Conservation (phyloP, 2,113 vertebrate species). For the Etheostoma spectabile region DNA sequence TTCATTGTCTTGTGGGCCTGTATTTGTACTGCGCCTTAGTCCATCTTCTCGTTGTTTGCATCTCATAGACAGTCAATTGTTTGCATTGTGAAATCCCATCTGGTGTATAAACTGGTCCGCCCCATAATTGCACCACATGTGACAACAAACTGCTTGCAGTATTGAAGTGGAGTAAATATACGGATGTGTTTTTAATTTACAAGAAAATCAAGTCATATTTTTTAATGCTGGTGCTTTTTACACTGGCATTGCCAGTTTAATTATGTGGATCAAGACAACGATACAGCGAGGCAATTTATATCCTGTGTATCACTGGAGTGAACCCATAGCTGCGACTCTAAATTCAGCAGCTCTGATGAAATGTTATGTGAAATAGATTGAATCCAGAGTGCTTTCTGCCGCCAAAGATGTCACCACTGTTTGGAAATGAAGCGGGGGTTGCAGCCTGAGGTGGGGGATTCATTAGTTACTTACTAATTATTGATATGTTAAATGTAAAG, state of each 20-base stretch:
- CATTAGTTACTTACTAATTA: slow-evolving; percentile 58
- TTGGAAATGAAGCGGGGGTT: slow-evolving; percentile 24
- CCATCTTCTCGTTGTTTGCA: slow-evolving; percentile 19
- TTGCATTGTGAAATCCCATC: background rate
- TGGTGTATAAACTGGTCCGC: background rate
- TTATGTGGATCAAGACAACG: slow-evolving; percentile 61
- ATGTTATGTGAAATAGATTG: slow-evolving; percentile 57
- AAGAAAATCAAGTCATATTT: slow-evolving; percentile 39
- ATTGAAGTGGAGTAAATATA: slow-evolving; percentile 29
- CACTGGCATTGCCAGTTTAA: slow-evolving; percentile 59
- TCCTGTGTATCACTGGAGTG: slow-evolving; percentile 34
- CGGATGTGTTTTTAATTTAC: slow-evolving; percentile 24
- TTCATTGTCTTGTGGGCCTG: background rate
- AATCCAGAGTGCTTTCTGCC: slow-evolving; percentile 26
- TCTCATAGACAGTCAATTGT: slow-evolving; percentile 17
- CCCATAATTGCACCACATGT: slow-evolving; percentile 12
- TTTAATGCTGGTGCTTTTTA: slow-evolving; percentile 20
- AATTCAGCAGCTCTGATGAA: slow-evolving; percentile 63
- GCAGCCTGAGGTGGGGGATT: slow-evolving; percentile 12
- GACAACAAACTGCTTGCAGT: slow-evolving; percentile 17
- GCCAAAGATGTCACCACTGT: slow-evolving; percentile 35
- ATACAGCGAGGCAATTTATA: slow-evolving; percentile 53
- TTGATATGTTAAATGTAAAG: slow-evolving; percentile 11
- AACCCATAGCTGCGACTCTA: slow-evolving; percentile 33
- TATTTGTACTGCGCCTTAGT: slow-evolving; percentile 27